A percentile compares a stretch with the other conserved stretches of the same genome.
These are phyloP conservation scores for Drosophila melanosoma DNA, from an alignment of 2,888 invertebrate species.

Conservation along the genomic window DNA sequence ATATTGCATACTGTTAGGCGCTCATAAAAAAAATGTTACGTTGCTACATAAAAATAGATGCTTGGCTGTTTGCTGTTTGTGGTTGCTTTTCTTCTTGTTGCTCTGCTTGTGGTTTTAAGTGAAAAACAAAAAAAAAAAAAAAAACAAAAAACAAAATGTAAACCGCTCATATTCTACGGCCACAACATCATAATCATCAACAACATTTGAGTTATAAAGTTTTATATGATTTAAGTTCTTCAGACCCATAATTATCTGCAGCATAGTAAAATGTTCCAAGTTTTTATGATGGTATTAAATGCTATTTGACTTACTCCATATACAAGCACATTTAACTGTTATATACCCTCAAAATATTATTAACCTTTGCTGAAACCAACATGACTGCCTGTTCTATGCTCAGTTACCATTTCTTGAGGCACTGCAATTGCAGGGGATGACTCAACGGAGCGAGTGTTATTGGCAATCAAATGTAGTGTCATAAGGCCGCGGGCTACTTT, in stretches of 20 bases:
- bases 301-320: conserved; percentile 12
- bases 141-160: conserved; percentile 32
- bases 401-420: conserved; percentile 27
- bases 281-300: conserved; percentile 34
- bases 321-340: background rate
- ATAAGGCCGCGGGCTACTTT: conserved; percentile 52
- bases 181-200: conserved; percentile 63
- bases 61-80: conserved; percentile 35
- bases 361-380: background rate
- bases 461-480: conserved; percentile 75
- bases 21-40: conserved; percentile 73
- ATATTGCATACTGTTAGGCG: conserved; percentile 75
- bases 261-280: conserved; percentile 38
- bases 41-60: conserved; percentile 72
- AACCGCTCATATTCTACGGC: conserved; percentile 56
- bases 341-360: background rate
- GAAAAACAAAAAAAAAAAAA: background rate
- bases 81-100: conserved; percentile 24
- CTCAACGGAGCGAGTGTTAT: conserved; percentile 60
- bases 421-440: conserved; percentile 29
- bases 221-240: conserved; percentile 70
- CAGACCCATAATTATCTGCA: conserved; percentile 47
- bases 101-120: conserved; percentile 31
- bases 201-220: conserved; percentile 71
- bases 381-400: background rate